Evolutionary conservation across 2,888 invertebrate species (phyloP).

Genomic region (Drosophila stalkeri): DNA sequence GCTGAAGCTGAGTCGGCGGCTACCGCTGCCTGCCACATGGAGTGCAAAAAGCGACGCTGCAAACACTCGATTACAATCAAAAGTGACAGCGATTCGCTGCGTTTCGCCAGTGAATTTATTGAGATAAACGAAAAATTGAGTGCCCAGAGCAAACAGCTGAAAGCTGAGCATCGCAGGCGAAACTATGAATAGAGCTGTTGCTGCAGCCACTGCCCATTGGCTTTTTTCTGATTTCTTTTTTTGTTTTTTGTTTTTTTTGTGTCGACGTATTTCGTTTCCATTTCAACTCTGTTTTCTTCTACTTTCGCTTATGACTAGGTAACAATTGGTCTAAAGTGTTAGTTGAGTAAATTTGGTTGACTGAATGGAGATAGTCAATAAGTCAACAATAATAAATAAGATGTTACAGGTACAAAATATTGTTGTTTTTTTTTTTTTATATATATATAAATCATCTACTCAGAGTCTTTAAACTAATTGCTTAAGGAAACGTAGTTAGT

Average conservation of each 20-base stretch:
- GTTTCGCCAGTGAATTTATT: constrained; percentile 27
- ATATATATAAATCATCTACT: too few relatives aligned
- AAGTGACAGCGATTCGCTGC: constrained; percentile 70
- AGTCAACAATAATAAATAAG: not conserved
- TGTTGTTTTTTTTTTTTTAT: too few relatives aligned
- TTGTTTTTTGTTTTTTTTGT: constrained; percentile 8
- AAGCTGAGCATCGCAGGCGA: not conserved
- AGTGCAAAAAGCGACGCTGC: constrained; percentile 46
- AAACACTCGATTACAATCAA: constrained; percentile 78
- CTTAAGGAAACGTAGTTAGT: too few relatives aligned
- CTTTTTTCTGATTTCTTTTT: not conserved
- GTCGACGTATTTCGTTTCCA: constrained; percentile 46
- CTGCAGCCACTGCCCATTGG: constrained; percentile 14
- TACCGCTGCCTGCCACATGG: constrained; percentile 19
- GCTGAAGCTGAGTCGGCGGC: not conserved
- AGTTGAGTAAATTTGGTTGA: not conserved
- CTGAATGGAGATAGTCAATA: not conserved
- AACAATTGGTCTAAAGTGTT: not conserved
- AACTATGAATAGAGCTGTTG: not conserved
- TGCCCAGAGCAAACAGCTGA: not conserved
- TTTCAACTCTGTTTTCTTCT: not conserved
- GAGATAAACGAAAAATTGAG: constrained; percentile 12
- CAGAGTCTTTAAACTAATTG: too few relatives aligned
- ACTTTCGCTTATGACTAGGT: not conserved
- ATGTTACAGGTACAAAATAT: not conserved